Evolutionary conservation across 2,113 vertebrate species (phyloP).

Genomic region (Craseonycteris thonglongyai): DNA sequence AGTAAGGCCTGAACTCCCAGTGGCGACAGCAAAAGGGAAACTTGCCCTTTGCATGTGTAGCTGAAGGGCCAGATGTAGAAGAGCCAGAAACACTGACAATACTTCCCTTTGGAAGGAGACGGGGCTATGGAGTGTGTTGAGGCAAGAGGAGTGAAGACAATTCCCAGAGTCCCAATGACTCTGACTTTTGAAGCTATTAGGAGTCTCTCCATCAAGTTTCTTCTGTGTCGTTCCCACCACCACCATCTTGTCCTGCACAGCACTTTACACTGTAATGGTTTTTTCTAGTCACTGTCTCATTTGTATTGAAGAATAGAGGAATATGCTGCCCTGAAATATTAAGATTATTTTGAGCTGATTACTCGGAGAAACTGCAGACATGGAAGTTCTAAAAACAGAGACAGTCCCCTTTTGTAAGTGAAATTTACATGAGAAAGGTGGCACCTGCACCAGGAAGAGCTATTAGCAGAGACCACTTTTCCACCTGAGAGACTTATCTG

Average conservation of each 20-base stretch:
- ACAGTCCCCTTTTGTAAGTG: not conserved
- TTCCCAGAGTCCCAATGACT: not conserved
- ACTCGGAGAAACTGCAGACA: not conserved
- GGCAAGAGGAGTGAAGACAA: not conserved
- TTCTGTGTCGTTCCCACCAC: not conserved
- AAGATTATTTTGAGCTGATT: not conserved
- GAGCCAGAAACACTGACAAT: rapidly evolving
- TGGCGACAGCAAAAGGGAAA: not conserved
- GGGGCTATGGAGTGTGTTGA: rapidly evolving
- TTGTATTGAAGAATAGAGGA: not conserved
- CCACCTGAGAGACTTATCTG: not conserved
- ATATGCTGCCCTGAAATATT: not conserved
- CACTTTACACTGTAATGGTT: not conserved
- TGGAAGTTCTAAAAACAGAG: not conserved
- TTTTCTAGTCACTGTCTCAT: not conserved
- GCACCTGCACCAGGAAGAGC: not conserved
- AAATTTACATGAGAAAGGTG: not conserved
- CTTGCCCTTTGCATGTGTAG: not conserved
- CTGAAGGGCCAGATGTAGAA: not conserved
- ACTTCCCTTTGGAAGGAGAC: not conserved
- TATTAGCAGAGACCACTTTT: not conserved
- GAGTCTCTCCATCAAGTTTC: not conserved
- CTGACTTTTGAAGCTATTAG: not conserved
- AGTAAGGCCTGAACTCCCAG: not conserved
- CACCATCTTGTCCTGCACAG: not conserved